Evolutionary conservation across 2,797 vertebrate species (phyloP).

Genomic region (Propithecus deckenii): DNA sequence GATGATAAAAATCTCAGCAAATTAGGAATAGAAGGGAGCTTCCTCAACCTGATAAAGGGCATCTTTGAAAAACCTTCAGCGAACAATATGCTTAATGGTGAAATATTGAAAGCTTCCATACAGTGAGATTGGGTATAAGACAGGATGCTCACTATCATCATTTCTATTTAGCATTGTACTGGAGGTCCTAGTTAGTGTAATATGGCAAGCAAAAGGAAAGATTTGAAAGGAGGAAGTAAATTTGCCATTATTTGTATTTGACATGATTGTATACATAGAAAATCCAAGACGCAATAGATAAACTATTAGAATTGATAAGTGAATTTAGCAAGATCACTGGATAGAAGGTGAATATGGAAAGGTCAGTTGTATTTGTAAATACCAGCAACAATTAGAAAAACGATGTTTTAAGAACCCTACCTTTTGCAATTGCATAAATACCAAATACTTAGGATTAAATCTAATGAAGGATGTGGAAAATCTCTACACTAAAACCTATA

Average conservation of each 20-base stretch:
- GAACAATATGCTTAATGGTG: background rate
- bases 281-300: background rate
- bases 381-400: constrained; percentile 15
- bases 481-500: background rate
- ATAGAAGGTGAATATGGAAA: constrained; percentile 32
- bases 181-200: background rate
- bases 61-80: background rate
- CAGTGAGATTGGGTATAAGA: background rate
- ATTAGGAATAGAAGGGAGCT: background rate
- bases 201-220: background rate
- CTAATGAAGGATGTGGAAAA: constrained; percentile 1
- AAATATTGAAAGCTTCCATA: background rate
- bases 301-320: background rate
- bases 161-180: background rate
- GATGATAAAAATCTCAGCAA: background rate
- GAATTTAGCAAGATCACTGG: constrained; percentile 31
- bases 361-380: constrained; percentile 7
- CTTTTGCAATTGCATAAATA: constrained; percentile 18
- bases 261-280: constrained; percentile 10
- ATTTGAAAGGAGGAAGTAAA: constrained; percentile 33
- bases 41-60: background rate
- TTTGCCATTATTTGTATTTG: constrained; percentile 14
- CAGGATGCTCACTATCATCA: background rate
- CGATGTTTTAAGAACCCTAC: background rate
- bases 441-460: constrained; percentile 42